Percentiles rank a stretch among this genome's conserved stretches.
These are phyloP conservation scores for Glossophaga mutica DNA, from an alignment of 2,797 vertebrate genomes.

Conservation along the genomic window DNA sequence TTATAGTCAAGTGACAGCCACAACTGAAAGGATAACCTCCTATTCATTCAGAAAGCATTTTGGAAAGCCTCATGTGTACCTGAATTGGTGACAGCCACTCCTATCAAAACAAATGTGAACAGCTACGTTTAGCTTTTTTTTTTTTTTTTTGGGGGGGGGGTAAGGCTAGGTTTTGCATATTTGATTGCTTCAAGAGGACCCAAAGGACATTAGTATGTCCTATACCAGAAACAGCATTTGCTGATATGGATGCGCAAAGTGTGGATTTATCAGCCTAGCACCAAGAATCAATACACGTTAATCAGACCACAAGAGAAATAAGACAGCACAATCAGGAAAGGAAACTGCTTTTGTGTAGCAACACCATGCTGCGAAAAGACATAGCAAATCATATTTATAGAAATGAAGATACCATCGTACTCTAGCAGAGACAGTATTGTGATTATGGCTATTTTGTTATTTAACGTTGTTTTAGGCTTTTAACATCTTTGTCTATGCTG, in stretches of 20 bases:
- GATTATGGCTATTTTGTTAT: background rate
- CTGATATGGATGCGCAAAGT: background rate
- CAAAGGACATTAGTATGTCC: background rate
- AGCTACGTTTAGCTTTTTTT: background rate
- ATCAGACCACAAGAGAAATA: background rate
- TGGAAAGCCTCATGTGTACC: background rate
- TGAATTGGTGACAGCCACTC: background rate
- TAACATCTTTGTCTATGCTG: background rate
- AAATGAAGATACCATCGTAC: background rate
- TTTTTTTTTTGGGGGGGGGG: too few species aligned
- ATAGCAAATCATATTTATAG: background rate
- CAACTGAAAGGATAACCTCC: background rate
- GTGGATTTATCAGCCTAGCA: background rate
- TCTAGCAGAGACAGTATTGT: background rate
- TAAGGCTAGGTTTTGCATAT: background rate
- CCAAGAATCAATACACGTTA: background rate
- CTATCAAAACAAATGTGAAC: slow-evolving; percentile 6
- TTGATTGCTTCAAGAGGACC: slow-evolving; percentile 10
- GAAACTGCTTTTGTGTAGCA: background rate
- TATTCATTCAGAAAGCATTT: slow-evolving; percentile 2
- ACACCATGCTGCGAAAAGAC: background rate
- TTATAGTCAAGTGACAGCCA: background rate
- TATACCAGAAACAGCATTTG: background rate
- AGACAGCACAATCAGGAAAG: background rate
- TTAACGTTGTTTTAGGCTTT: background rate